Evolutionary conservation across 2,797 vertebrate genomes (phyloP).

Genomic region (Adrianichthys oophorus): DNA sequence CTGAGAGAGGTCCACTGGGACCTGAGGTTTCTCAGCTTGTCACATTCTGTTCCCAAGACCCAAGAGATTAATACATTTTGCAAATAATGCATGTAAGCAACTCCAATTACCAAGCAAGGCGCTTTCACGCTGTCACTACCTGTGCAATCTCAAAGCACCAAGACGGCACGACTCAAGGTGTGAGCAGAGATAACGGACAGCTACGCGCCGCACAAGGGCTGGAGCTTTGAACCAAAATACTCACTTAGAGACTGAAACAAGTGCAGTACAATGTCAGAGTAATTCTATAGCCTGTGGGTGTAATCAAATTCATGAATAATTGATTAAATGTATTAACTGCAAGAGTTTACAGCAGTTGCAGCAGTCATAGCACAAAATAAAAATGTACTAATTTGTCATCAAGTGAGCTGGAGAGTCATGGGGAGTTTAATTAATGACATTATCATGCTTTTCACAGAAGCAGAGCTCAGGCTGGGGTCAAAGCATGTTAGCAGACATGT

Average conservation of each 20-base stretch:
- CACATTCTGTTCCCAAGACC: conserved; percentile 55
- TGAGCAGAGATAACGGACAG: conserved; percentile 41
- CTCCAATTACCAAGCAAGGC: conserved; percentile 23
- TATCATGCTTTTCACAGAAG: conserved; percentile 14
- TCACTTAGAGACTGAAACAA: conserved; percentile 15
- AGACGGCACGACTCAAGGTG: conserved; percentile 38
- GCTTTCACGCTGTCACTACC: conserved; percentile 32
- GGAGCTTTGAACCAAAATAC: conserved; percentile 9
- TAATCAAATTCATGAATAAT: conserved; percentile 13
- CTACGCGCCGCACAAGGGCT: conserved; percentile 21
- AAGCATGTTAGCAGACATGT: conserved; percentile 13
- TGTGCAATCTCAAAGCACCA: conserved; percentile 35
- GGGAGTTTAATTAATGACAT: conserved; percentile 23
- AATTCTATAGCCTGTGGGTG: conserved; percentile 3
- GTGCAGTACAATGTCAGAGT: conserved; percentile 8
- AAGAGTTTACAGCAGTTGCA: conserved; percentile 10
- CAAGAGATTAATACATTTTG: conserved; percentile 55
- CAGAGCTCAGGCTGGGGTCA: conserved; percentile 8
- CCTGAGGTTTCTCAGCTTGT: conserved; percentile 61
- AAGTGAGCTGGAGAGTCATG: conserved; percentile 8
- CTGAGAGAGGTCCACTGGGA: conserved; percentile 62
- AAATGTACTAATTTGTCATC: conserved; percentile 22
- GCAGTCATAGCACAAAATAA: conserved; percentile 15
- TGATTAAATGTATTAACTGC: conserved; percentile 7
- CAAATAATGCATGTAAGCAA: conserved; percentile 51